These are phyloP conservation scores for Menura novaehollandiae DNA, from an alignment of 2,113 vertebrate genomes.

Conservation along the genomic window DNA sequence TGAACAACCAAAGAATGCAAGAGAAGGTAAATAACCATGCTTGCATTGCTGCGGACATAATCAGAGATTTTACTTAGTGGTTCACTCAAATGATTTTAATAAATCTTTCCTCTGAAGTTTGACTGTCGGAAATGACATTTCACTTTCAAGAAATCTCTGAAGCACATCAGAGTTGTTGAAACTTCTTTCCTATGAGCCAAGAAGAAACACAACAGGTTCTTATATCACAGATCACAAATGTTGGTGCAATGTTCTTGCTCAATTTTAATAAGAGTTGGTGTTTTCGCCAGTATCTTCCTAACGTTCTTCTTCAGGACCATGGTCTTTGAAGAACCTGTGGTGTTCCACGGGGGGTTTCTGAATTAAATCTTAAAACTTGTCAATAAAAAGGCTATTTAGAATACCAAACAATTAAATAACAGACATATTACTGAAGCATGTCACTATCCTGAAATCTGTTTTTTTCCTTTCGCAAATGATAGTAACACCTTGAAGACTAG, in stretches of 20 bases:
- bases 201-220: not conserved
- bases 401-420: not conserved
- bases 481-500: slow-evolving; percentile 23
- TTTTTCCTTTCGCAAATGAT: not conserved
- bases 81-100: not conserved
- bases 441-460: not conserved
- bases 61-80: not conserved
- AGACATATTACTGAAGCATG: not conserved
- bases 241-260: not conserved
- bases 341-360: not conserved
- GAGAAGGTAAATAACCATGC: not conserved
- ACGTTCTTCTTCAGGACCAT: not conserved
- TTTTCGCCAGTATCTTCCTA: not conserved
- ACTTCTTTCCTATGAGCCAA: not conserved
- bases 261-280: not conserved
- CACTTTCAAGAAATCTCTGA: not conserved
- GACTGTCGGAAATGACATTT: not conserved
- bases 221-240: not conserved
- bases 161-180: not conserved
- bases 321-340: not conserved
- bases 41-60: not conserved
- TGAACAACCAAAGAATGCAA: not conserved
- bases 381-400: not conserved
- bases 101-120: not conserved
- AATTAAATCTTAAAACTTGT: not conserved